Percentiles rank a stretch among this genome's conserved stretches.
Conservation (phyloP, 2,888 invertebrate genomes). For the Gnatocerus cornutus region DNA sequence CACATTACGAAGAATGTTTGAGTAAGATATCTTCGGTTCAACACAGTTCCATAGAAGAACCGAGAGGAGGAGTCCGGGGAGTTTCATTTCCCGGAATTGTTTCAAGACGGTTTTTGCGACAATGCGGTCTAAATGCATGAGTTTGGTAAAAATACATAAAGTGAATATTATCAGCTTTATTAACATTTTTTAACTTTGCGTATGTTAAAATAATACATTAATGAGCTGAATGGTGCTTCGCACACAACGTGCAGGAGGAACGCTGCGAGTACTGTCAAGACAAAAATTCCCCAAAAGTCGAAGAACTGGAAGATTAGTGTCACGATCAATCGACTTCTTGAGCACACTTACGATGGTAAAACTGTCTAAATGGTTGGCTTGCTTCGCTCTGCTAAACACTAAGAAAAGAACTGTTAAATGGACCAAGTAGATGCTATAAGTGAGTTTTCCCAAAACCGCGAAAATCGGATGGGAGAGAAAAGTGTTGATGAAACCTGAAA, state of each 20-base stretch:
- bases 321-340: neutral
- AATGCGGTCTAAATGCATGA: too few relatives aligned
- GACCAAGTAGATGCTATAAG: constrained; percentile 13
- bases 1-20: too few relatives aligned
- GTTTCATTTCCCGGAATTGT: too few relatives aligned
- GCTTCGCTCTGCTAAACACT: neutral
- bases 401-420: constrained; percentile 1
- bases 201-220: too few relatives aligned
- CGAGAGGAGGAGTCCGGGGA: too few relatives aligned
- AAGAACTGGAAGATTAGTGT: constrained; percentile 10
- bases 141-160: too few relatives aligned
- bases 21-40: too few relatives aligned
- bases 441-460: constrained; percentile 24
- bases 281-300: constrained; percentile 13
- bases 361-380: constrained; percentile 15
- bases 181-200: too few relatives aligned
- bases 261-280: neutral
- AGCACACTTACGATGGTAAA: constrained; percentile 12
- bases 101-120: too few relatives aligned
- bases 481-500: constrained; percentile 16
- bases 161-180: too few relatives aligned
- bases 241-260: neutral
- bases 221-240: constrained; percentile 2
- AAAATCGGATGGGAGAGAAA: constrained; percentile 27
- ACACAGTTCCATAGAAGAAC: too few relatives aligned